These are phyloP conservation scores for Eupithecia subfuscata DNA, from an alignment of 2,888 invertebrate species.

Conservation along the genomic window DNA sequence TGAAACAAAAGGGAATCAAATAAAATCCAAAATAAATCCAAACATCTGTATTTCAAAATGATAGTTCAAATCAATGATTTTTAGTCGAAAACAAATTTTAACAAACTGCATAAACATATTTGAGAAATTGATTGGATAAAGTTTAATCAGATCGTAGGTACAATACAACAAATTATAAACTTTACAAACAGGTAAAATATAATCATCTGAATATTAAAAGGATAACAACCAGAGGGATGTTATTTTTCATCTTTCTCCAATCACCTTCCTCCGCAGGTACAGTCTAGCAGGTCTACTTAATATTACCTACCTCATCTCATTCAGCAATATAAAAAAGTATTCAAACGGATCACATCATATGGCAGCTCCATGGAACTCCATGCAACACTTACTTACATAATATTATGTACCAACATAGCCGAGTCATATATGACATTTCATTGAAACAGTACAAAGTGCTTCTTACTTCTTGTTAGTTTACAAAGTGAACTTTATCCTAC, in stretches of 20 bases:
- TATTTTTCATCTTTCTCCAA: conserved; percentile 69
- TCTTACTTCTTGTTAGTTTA: conserved; percentile 53
- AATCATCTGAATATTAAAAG: conserved; percentile 64
- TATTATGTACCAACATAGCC: conserved; percentile 66
- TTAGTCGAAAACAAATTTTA: conserved; percentile 81
- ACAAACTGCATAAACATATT: conserved; percentile 76
- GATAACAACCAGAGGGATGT: conserved; percentile 59
- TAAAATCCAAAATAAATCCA: conserved; percentile 67
- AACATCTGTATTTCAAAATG: conserved; percentile 81
- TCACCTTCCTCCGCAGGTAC: conserved; percentile 74
- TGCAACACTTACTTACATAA: conserved; percentile 70
- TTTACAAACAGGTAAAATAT: conserved; percentile 49
- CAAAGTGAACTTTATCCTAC: conserved; percentile 61
- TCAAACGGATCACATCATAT: conserved; percentile 83
- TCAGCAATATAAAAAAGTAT: conserved; percentile 82
- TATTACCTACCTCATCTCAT: conserved; percentile 70
- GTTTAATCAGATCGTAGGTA: conserved; percentile 55
- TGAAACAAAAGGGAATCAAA: neutral
- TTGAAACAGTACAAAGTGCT: conserved; percentile 65
- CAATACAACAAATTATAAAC: conserved; percentile 51
- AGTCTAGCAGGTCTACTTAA: conserved; percentile 83
- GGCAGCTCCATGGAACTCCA: conserved; percentile 81
- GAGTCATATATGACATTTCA: conserved; percentile 75
- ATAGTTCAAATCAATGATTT: conserved; percentile 77
- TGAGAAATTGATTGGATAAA: conserved; percentile 78